Conservation (phyloP, 2,113 vertebrate genomes). For the Marcusenius ussheri region DNA sequence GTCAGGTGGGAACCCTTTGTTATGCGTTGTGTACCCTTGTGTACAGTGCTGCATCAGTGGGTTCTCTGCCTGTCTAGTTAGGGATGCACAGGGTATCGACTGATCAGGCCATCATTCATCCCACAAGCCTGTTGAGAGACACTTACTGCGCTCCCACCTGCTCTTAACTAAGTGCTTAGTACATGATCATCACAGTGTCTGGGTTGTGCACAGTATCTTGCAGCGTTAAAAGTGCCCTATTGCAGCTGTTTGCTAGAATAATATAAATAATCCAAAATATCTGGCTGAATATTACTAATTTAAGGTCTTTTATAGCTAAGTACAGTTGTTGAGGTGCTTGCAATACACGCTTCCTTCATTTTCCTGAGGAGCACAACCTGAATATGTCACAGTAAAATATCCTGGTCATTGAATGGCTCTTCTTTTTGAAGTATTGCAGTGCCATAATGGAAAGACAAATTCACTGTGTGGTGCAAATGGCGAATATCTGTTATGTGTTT, state of each 20-base stretch:
- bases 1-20: background rate
- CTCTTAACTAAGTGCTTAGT: background rate
- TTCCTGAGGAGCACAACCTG: background rate
- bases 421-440: background rate
- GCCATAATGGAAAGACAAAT: background rate
- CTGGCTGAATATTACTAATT: background rate
- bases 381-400: background rate
- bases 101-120: background rate
- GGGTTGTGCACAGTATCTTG: background rate
- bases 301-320: background rate
- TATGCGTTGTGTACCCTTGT: background rate
- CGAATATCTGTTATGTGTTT: background rate
- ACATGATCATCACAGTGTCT: background rate
- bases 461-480: background rate
- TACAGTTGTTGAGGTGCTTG: background rate
- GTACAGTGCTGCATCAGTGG: background rate
- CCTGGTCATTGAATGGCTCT: background rate
- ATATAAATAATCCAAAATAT: background rate
- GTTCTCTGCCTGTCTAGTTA: background rate
- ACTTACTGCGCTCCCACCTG: background rate
- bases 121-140: background rate
- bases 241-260: background rate
- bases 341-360: background rate
- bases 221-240: background rate
- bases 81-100: background rate